Evolutionary conservation across 2,797 vertebrate species (phyloP), one percentile per base, ranked within the genome.

Genomic region (Craterocephalus amniculus): DNA sequence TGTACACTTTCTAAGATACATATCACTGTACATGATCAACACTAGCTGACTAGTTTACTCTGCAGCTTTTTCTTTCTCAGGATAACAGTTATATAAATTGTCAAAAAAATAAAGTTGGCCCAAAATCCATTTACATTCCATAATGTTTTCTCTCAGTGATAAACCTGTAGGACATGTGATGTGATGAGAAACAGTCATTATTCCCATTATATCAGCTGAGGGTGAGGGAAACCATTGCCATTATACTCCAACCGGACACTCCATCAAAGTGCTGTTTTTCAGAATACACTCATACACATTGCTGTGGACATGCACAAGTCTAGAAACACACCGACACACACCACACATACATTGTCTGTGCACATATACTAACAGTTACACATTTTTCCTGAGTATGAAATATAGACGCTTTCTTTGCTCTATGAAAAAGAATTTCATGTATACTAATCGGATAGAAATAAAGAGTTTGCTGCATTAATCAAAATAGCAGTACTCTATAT

Each of bases 291-390:
- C 80, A 78, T 27, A 79, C 55, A 80, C 60, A 26, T 70, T 73
- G 74, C 56, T 74, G 60, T 58, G 74, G 61, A 86, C 72, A 76
- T 22, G 65, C 67, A 79, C 63, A 82, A 34, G 65, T 64, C 67
- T 13, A 77, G 95, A 83, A 40, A 85, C 77, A 72, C 72, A 82
- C 70, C 70, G 67, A 78, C 65, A n/a, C 67, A 34, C 43, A 68
- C 58, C 66, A 65, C 56, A 58, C 54, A 77, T 61, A 63, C 22
- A 60, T 54, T 87, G 94, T 64, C 57, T 88, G 94, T 65, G 92
- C 93, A 81, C 72, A 88, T 93, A 94, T 89, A 95, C 94, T 95
- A 90, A 96, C 95, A 95, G 91, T 80, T 93, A 94, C 96, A 96
- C 90, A 93, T 93, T 94, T 89, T 95, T 96, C 96, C 91, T 91